Evolutionary conservation across 1,140 invertebrate species (phyloP).

Genomic region (Drosophila auraria): DNA sequence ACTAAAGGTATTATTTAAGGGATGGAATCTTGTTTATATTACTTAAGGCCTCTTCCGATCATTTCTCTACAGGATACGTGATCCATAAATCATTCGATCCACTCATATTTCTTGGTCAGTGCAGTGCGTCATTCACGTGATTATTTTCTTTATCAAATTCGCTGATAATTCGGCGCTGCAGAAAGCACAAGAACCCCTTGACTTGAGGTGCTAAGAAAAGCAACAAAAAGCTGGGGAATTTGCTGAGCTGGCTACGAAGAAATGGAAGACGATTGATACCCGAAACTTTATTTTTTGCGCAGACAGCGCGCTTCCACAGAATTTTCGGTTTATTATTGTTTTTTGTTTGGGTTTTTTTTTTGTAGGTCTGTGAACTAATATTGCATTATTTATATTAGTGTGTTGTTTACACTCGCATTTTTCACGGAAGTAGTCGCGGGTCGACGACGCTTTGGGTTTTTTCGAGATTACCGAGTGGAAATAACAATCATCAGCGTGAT

Average conservation of each 20-base stretch:
- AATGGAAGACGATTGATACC: constrained; percentile 52
- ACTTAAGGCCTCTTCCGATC: constrained; percentile 8
- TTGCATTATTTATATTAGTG: constrained; percentile 55
- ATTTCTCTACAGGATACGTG: constrained; percentile 13
- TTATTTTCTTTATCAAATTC: constrained; percentile 53
- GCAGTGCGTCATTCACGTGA: constrained; percentile 73
- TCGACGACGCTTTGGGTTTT: constrained; percentile 14
- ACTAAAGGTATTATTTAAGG: not conserved
- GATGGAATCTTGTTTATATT: not conserved
- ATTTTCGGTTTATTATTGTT: constrained; percentile 46
- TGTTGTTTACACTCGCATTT: constrained; percentile 35
- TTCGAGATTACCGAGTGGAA: constrained; percentile 37
- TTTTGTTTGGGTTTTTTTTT: constrained; percentile 3
- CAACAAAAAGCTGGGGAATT: constrained; percentile 42
- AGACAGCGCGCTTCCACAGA: constrained; percentile 47
- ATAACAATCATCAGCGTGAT: constrained; percentile 60
- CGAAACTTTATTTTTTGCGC: constrained; percentile 45
- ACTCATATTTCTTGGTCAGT: constrained; percentile 44
- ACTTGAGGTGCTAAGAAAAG: constrained; percentile 19
- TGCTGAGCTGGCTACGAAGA: constrained; percentile 49
- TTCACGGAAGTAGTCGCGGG: constrained; percentile 59
- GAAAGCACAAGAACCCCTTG: constrained; percentile 25
- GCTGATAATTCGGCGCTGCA: constrained; percentile 39
- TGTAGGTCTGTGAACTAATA: constrained; percentile 32
- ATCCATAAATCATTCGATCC: constrained; percentile 51